Evolutionary conservation across 1,140 invertebrate genomes (phyloP).

Genomic region (Cepaea nemoralis): DNA sequence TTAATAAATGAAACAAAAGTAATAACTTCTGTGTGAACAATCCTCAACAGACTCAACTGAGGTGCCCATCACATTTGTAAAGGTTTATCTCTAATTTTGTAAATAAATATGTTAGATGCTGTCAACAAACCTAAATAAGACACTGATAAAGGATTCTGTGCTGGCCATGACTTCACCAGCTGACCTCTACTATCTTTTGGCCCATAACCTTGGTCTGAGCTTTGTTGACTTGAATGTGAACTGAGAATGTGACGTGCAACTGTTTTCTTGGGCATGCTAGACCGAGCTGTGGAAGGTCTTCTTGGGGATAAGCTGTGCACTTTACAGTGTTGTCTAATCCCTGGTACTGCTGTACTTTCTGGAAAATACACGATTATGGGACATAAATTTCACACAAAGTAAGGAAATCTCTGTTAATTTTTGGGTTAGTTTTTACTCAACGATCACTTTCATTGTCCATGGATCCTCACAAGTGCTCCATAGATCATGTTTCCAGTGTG

Average conservation of each 20-base stretch:
- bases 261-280: background rate
- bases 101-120: too few species aligned
- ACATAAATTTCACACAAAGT: too few species aligned
- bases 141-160: background rate
- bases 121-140: constrained; percentile 2
- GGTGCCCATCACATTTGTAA: too few species aligned
- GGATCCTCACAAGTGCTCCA: too few species aligned
- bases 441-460: too few species aligned
- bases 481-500: too few species aligned
- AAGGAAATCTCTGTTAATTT: too few species aligned
- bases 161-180: background rate
- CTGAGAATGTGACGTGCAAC: background rate
- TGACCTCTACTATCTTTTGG: background rate
- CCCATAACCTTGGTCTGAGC: background rate
- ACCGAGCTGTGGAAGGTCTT: background rate
- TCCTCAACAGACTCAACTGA: too few species aligned
- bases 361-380: background rate
- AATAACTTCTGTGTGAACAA: too few species aligned
- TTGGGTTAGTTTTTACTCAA: too few species aligned
- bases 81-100: too few species aligned
- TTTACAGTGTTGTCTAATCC: background rate
- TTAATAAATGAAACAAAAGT: too few species aligned
- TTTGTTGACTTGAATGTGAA: background rate
- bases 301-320: background rate
- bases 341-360: background rate